Evolutionary conservation across 2,888 invertebrate species (phyloP).

Genomic region (Lasioglossum pauxillum): DNA sequence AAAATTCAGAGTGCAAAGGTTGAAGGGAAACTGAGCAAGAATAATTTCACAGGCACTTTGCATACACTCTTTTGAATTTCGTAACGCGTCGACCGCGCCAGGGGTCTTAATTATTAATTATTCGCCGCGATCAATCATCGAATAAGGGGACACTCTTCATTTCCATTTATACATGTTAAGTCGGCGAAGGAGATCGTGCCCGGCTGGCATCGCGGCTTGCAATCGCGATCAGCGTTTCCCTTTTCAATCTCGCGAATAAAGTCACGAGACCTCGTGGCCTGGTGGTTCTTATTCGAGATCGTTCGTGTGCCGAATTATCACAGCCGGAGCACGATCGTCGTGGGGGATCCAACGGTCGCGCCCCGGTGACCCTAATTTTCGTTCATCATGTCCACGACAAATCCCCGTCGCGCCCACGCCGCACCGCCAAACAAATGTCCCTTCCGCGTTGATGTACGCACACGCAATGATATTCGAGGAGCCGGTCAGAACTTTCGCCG

Average conservation of each 20-base stretch:
- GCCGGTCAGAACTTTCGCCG: constrained; percentile 75
- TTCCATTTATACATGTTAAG: neutral
- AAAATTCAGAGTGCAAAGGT: too few species aligned
- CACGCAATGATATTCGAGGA: constrained; percentile 52
- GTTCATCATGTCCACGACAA: constrained; percentile 52
- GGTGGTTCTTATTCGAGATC: constrained; percentile 29
- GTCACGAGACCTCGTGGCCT: constrained; percentile 34
- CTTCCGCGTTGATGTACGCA: constrained; percentile 69
- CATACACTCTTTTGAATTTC: neutral
- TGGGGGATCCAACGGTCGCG: constrained; percentile 39
- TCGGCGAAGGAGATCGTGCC: neutral
- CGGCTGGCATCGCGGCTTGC: neutral
- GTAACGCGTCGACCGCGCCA: too few species aligned
- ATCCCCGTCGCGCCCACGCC: constrained; percentile 76
- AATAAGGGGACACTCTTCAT: neutral
- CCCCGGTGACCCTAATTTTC: constrained; percentile 77
- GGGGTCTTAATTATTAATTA: neutral
- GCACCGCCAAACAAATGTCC: constrained; percentile 78
- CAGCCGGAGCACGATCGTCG: neutral
- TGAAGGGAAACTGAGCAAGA: neutral
- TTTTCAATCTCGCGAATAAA: constrained; percentile 23
- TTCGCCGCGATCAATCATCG: neutral
- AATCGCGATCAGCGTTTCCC: constrained; percentile 22
- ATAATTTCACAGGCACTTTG: neutral
- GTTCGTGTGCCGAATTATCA: constrained; percentile 53